Conservation (phyloP, 2,888 invertebrate genomes). For the Halictus ligatus region DNA sequence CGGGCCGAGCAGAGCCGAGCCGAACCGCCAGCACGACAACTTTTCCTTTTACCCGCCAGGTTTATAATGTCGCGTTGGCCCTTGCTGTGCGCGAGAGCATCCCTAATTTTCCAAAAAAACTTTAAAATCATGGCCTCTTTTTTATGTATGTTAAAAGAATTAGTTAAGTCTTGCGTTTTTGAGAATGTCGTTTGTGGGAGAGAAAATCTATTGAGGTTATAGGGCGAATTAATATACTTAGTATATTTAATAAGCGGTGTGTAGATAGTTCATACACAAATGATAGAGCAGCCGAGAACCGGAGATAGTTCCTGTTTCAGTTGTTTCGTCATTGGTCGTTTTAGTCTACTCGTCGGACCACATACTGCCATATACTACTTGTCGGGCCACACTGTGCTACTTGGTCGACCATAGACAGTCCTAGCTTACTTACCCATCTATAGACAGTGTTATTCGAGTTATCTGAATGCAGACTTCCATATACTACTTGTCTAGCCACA, state of each 20-base stretch:
- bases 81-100: not conserved
- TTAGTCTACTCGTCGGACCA: not conserved
- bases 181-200: too few species aligned
- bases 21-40: conserved; percentile 31
- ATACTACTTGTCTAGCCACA: not conserved
- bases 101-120: not conserved
- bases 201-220: too few species aligned
- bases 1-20: not conserved
- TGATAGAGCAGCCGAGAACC: not conserved
- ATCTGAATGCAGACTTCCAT: not conserved
- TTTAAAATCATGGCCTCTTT: not conserved
- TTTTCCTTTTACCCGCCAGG: not conserved
- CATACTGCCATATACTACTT: not conserved
- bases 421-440: not conserved
- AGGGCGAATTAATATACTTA: too few species aligned
- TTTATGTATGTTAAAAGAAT: not conserved
- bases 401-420: too few species aligned
- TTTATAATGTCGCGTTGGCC: not conserved
- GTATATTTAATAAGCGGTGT: too few species aligned
- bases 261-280: too few species aligned
- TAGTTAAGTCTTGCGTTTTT: not conserved
- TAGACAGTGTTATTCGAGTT: not conserved
- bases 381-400: not conserved
- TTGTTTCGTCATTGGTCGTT: not conserved
- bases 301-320: not conserved